Evolutionary conservation across 1,140 invertebrate genomes (phyloP), one percentile per base, ranked within the genome.

Genomic region (Magallana ariakensis): DNA sequence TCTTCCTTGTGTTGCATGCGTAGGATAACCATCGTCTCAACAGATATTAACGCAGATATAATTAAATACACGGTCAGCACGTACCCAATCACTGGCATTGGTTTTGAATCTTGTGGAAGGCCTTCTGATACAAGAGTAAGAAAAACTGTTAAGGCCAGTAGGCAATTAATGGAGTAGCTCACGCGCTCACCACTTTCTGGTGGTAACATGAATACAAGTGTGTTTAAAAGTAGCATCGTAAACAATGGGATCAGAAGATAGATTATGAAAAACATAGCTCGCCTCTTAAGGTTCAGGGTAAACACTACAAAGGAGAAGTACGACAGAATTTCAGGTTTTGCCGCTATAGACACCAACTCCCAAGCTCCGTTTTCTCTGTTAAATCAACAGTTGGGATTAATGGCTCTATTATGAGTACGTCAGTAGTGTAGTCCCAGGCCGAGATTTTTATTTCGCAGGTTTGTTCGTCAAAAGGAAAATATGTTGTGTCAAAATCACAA

Each of bases 171-270:
- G 3, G 87, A 70, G 57, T 86, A 88, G 0, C 85, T 82, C 7
- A 88, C 81, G 9, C 87, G 85, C 19, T 88, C 87, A 53, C 87
- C 87, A 55, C 84, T 85, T 0, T 86, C 87, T 55, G 82, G 58
- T 62, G 87, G 87, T 84, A 88, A 85, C n/a, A 88, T 60, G 56
- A 88, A 88, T 10, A 88, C 87, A 62, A 88, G 55, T 11, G 83
- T 84, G 57, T 88, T 88, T 19, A 88, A 33, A 15, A 88, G 19
- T 56, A 62, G 66, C 82, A 88, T 83, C 9, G 86, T 56, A 11
- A 80, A 46, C 4, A 88, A 22, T 8, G 87, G 87, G 11, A 86
- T 53, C 11, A 88, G 58, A 26, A 88, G 54, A 60, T 84, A 86
- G 0, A 86, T n/a, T n/a, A 88, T 58, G 46, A 86, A 86, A 57